These are phyloP conservation scores for Protonemura montana DNA, from an alignment of 2,888 invertebrate genomes.

Conservation along the genomic window DNA sequence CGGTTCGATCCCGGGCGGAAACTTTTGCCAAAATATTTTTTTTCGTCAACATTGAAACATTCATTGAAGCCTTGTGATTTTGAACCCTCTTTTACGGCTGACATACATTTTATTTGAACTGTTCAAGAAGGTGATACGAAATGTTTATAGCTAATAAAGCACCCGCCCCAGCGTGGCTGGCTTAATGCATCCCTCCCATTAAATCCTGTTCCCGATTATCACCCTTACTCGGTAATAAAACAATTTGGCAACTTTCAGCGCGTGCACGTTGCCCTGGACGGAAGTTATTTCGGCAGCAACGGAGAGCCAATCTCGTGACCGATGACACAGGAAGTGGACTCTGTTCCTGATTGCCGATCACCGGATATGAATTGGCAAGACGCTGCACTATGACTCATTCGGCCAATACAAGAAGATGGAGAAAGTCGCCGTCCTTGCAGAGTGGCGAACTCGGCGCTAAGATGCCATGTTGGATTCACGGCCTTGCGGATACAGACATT, in stretches of 20 bases:
- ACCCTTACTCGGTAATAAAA: neutral
- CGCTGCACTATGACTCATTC: neutral
- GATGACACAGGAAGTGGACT: no score
- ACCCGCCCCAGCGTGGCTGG: neutral
- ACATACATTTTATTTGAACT: neutral
- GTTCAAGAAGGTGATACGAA: neutral
- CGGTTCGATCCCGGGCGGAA: conserved; percentile 12
- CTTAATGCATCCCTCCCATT: neutral
- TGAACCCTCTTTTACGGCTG: neutral
- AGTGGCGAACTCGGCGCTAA: no score
- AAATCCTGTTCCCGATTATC: neutral
- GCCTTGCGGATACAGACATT: no score
- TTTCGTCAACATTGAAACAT: neutral
- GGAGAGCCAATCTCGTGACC: neutral
- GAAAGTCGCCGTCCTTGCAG: no score
- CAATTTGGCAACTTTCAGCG: neutral
- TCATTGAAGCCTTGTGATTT: neutral
- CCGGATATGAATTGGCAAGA: neutral
- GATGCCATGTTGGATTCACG: no score
- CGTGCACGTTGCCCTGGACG: neutral
- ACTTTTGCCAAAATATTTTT: neutral
- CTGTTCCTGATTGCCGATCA: neutral
- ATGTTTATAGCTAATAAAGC: neutral
- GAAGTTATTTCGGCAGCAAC: neutral
- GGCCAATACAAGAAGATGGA: no score